These are phyloP conservation scores for Grantiella picta DNA, from an alignment of 2,113 vertebrate species.

Conservation along the genomic window DNA sequence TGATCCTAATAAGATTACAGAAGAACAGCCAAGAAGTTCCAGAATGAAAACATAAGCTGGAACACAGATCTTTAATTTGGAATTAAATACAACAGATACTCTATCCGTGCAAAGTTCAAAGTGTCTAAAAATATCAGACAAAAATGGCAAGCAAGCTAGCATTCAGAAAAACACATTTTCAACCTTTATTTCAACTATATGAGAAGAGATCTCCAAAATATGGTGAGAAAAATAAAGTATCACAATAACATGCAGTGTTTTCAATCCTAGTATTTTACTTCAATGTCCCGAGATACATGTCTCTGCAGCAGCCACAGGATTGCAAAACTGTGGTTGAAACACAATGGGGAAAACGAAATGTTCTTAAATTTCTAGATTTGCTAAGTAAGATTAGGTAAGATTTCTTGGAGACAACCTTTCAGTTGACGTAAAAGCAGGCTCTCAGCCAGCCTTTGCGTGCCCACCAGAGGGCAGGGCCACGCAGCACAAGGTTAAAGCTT, in stretches of 20 bases:
- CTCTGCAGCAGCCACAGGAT: background rate
- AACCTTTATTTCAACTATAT: background rate
- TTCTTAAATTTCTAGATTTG: background rate
- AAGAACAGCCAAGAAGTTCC: background rate
- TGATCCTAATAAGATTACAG: background rate
- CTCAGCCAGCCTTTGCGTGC: background rate
- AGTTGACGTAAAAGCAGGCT: background rate
- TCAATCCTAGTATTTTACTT: background rate
- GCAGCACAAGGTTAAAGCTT: background rate
- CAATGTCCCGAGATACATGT: accelerated
- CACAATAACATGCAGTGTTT: background rate
- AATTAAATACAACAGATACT: background rate
- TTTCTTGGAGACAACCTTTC: background rate
- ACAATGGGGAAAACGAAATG: background rate
- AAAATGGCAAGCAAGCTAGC: background rate
- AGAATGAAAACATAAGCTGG: background rate
- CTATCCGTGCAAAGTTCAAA: background rate
- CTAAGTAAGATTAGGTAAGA: background rate
- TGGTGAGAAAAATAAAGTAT: background rate
- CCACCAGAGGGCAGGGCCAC: conserved; percentile 9
- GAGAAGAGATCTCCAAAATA: background rate
- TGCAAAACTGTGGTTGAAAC: background rate
- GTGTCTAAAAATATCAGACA: background rate
- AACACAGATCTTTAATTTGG: background rate
- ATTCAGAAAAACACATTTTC: background rate